Percentiles rank a stretch among this genome's conserved stretches.
Evolutionary conservation across 2,888 invertebrate genomes (phyloP).

Genomic region (Marronus borbonicus): DNA sequence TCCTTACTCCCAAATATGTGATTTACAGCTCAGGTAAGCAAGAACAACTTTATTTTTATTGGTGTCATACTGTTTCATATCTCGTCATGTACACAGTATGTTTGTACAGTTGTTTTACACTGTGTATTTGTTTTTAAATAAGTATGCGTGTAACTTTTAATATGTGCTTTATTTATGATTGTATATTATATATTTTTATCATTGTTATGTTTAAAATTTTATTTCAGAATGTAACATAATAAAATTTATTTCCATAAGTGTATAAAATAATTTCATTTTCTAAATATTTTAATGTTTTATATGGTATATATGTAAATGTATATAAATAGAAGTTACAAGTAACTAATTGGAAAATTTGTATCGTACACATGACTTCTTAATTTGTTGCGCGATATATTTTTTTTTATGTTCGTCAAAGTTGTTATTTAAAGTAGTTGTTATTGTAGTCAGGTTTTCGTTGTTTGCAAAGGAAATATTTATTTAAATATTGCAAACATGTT

Average conservation of each 20-base stretch:
- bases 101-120: neutral
- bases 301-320: no score
- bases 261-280: no score
- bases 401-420: neutral
- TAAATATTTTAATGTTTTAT: no score
- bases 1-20: neutral
- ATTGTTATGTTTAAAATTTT: neutral
- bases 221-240: no score
- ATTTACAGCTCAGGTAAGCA: neutral
- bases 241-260: no score
- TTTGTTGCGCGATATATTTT: no score
- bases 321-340: no score
- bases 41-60: neutral
- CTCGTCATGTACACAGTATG: neutral
- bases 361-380: no score
- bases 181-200: neutral
- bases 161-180: neutral
- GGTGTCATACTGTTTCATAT: conserved; percentile 4
- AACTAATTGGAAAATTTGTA: no score
- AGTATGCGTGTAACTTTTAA: neutral
- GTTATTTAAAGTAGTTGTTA: conserved; percentile 4
- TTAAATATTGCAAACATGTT: neutral
- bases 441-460: neutral
- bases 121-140: neutral
- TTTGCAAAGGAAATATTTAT: conserved; percentile 12